Percentiles rank a stretch among this genome's conserved stretches.
These are phyloP conservation scores for Heliconius cydno DNA, from an alignment of 2,888 invertebrate genomes.

Conservation along the genomic window DNA sequence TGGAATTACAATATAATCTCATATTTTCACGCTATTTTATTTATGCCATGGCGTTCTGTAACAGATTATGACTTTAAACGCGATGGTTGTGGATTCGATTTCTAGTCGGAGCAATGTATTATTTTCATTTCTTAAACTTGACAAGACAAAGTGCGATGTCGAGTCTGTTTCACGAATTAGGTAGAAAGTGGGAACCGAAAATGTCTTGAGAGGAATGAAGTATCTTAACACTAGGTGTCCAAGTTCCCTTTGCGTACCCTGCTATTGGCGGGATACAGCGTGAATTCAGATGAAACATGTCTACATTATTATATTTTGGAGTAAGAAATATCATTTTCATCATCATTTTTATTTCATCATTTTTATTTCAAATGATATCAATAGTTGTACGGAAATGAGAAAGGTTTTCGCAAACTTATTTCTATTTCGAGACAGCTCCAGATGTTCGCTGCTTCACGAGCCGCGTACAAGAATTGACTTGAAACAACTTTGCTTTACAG, in stretches of 20 bases:
- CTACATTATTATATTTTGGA: not conserved
- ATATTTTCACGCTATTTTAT: not conserved
- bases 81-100: not conserved
- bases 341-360: too few relatives aligned
- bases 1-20: too few relatives aligned
- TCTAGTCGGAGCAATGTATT: too few relatives aligned
- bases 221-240: too few relatives aligned
- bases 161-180: too few relatives aligned
- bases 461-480: conserved; percentile 30
- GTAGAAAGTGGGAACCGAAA: too few relatives aligned
- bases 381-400: conserved; percentile 9
- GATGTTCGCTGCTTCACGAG: conserved; percentile 28
- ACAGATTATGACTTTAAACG: not conserved
- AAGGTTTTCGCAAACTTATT: conserved; percentile 27
- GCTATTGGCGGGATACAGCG: too few relatives aligned
- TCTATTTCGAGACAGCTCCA: conserved; percentile 27
- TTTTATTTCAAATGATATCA: conserved; percentile 15
- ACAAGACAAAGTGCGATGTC: not conserved
- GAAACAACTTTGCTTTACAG: conserved; percentile 33
- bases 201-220: not conserved
- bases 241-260: too few relatives aligned
- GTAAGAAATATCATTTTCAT: not conserved
- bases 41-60: not conserved
- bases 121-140: not conserved
- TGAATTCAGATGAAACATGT: too few relatives aligned